A percentile compares a stretch with the other conserved stretches of the same genome.
These are phyloP conservation scores for Aphaenogaster ashmeadi DNA, from an alignment of 1,140 invertebrate genomes.

Conservation along the genomic window DNA sequence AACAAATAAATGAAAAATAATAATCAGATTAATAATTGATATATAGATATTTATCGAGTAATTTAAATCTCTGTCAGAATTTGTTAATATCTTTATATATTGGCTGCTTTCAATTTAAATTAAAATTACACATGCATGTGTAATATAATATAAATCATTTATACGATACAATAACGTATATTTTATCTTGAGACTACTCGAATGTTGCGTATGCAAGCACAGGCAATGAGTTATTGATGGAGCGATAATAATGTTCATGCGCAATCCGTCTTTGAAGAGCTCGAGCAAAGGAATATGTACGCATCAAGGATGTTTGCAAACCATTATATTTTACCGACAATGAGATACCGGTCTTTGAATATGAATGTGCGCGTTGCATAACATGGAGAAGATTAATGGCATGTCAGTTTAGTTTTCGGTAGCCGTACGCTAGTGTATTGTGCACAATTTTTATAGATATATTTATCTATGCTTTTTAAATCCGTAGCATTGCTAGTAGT, in stretches of 20 bases:
- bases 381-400: slow-evolving; percentile 2
- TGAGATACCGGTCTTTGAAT: slow-evolving; percentile 1
- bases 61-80: neutral
- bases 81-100: neutral
- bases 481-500: neutral
- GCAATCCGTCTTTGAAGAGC: slow-evolving; percentile 9
- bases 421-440: neutral
- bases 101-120: neutral
- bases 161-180: neutral
- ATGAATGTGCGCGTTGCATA: neutral
- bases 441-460: neutral
- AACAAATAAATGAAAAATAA: neutral
- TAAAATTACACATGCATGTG: neutral
- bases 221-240: slow-evolving; percentile 6
- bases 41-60: neutral
- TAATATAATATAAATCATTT: neutral
- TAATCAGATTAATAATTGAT: slow-evolving; percentile 1
- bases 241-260: neutral
- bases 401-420: slow-evolving; percentile 12
- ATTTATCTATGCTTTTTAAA: neutral
- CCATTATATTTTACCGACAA: slow-evolving; percentile 15
- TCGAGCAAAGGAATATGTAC: neutral
- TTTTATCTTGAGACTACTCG: neutral
- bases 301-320: slow-evolving; percentile 2
- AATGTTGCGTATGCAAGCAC: neutral